Base-by-base conservation (phyloP, 2,888 invertebrate genomes). In the Drosophila heteroneura region DNA sequence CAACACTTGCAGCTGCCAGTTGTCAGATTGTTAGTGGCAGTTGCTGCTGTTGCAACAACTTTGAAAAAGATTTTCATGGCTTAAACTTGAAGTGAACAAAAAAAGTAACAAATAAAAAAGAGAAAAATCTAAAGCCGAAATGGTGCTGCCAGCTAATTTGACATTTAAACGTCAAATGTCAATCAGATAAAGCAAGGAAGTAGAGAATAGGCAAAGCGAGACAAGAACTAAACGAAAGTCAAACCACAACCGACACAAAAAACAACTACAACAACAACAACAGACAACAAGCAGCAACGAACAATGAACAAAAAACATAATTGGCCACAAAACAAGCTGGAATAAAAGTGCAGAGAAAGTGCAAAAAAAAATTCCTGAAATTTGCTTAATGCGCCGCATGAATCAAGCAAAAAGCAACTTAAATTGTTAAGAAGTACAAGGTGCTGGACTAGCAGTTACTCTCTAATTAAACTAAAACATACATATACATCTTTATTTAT, bases 111-210 rank as follows among this genome's bases (percentile, higher is more conserved):
- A 52, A 61, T 28, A 35, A 35, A 28, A 3, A 19, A 51, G n/a
- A 10, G n/a, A 22, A 16, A n/a, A 22, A 30, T 16, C 51, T 22
- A 69, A 76, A 65, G 66, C 57, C 56, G 32, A 56, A 53, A 47
- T 56, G 56, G 64, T 76, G 78, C 79, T 83, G 76, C 59, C 82
- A 82, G 80, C 84, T 91, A 90, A 90, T 91, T 90, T 90, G 82
- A 82, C 89, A 91, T 85, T 87, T 91, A 82, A 83, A 85, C 83
- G 88, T 90, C 90, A 90, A 91, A 85, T 83, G 90, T 91, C 90
- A 90, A 85, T 91, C 91, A 87, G 68, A 78, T 68, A 68, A 64
- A 56, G 51, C 58, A 5, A 52, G 39, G 33, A 16, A 32, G 14
- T 28, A 3, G 22, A 9, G n/a, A 57, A 37, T 9, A 33, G 10